Evolutionary conservation across 92 coral and sea anemone genomes (phyloP), one percentile per base, ranked within the genome.

Genomic region (Bergia puertoricense): DNA sequence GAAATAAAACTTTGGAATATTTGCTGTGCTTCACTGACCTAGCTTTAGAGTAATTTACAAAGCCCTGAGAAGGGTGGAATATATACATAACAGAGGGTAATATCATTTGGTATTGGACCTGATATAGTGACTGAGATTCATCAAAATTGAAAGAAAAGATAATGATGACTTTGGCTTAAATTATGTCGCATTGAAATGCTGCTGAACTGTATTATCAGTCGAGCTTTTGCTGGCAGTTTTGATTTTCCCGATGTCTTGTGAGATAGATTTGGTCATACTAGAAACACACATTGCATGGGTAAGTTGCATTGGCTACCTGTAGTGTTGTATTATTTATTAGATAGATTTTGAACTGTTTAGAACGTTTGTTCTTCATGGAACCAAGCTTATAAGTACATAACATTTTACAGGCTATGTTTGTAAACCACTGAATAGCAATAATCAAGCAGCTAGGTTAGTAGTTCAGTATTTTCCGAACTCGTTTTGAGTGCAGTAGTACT

Each of bases 31-130:
- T 50, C 82, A 45, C 5, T 48, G 67, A 20, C 62, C 6, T 16
- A 38, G 67, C 40, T 79, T 79, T 79, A 54, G 62, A 22, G 66
- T 54, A 76, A 76, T 76, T 76, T 76, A 51, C 80, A 76, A 39
- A n/a, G 23, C 36, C 15, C 44, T 76, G 80, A 42, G 13, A 76
- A 76, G 79, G 79, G 79, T 41, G 54, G 79, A 76, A 76, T 42
- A 62, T 62, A 16, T 62, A 20, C 30, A 30, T 6, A 40, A 45
- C 23, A 40, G 80, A 76, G 50, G 23, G 51, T 76, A 16, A 36
- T 18, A 42, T 13, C 5, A 11, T 43, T 43, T 41, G 46, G 37
- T 76, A 76, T 76, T 76, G 80, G 80, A 43, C 80, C 15, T 39
- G 50, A 76, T 43, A 76, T 76, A 43, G 51, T 18, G 80, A 2